Evolutionary conservation across 2,797 vertebrate species (phyloP).

Genomic region (Cirrhinus molitorella): DNA sequence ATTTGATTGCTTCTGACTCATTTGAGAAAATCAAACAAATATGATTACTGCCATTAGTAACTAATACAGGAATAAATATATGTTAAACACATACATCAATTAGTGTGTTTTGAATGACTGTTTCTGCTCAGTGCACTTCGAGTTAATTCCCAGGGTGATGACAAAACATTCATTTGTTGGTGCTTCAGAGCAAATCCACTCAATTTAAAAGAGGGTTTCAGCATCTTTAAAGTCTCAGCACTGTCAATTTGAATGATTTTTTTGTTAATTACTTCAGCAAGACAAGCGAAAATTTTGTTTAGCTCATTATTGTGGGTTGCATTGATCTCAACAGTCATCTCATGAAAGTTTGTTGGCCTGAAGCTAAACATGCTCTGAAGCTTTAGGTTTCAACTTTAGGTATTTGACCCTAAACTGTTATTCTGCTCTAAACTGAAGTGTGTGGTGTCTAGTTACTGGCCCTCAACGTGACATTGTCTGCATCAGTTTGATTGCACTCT

Average conservation of each 20-base stretch:
- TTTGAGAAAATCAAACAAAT: slow-evolving; percentile 79
- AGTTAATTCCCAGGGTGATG: slow-evolving; percentile 70
- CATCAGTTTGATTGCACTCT: not conserved
- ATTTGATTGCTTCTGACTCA: slow-evolving; percentile 76
- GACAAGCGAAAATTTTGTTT: not conserved
- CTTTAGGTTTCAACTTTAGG: not conserved
- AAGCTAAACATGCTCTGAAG: slow-evolving; percentile 3
- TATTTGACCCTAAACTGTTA: not conserved
- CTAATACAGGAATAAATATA: slow-evolving; percentile 81
- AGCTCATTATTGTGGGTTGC: slow-evolving; percentile 11
- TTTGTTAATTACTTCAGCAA: slow-evolving; percentile 53
- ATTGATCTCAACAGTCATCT: not conserved
- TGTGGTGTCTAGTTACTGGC: not conserved
- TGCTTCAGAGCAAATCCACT: slow-evolving; percentile 74
- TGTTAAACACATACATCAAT: slow-evolving; percentile 83
- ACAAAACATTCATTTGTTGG: slow-evolving; percentile 72
- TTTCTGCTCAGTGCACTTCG: slow-evolving; percentile 73
- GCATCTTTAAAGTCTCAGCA: slow-evolving; percentile 68
- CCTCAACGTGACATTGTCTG: slow-evolving; percentile 31
- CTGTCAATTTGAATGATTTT: slow-evolving; percentile 61
- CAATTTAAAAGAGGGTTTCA: slow-evolving; percentile 76
- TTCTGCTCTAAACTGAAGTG: not conserved
- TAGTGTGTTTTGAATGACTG: slow-evolving; percentile 82
- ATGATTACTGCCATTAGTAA: slow-evolving; percentile 80
- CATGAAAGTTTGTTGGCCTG: slow-evolving; percentile 12